These are phyloP conservation scores for Aplochiton taeniatus DNA, from an alignment of 2,797 vertebrate species.

Conservation along the genomic window DNA sequence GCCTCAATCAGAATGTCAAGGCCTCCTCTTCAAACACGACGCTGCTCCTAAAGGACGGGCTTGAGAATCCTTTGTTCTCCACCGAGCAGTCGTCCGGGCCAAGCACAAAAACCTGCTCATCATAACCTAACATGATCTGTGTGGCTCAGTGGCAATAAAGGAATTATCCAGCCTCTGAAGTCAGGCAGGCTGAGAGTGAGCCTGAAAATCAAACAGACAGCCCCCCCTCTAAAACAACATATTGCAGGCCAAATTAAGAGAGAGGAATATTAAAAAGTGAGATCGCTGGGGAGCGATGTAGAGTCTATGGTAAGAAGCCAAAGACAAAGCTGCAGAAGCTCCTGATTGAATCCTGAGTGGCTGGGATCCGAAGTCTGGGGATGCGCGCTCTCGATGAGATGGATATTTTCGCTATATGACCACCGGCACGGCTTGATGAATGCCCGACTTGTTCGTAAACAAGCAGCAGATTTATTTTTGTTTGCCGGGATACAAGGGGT, in stretches of 20 bases:
- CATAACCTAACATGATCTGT: constrained; percentile 6
- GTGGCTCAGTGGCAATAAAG: constrained; percentile 17
- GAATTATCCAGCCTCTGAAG: constrained; percentile 13
- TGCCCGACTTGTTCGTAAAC: constrained; percentile 60
- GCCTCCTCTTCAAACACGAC: neutral
- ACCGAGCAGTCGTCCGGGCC: neutral
- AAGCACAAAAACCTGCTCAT: neutral
- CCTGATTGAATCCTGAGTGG: constrained; percentile 42
- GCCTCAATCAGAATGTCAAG: constrained; percentile 5
- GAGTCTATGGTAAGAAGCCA: constrained; percentile 13
- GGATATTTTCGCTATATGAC: constrained; percentile 40
- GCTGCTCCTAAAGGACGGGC: too few relatives aligned
- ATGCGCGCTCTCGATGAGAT: constrained; percentile 45
- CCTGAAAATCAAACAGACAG: constrained; percentile 7
- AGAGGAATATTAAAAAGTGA: constrained; percentile 19
- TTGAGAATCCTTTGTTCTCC: constrained; percentile 1
- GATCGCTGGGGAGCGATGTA: constrained; percentile 5
- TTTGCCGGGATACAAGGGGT: constrained; percentile 46
- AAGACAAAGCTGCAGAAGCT: constrained; percentile 26
- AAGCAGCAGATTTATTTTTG: constrained; percentile 54
- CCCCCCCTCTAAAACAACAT: constrained; percentile 4
- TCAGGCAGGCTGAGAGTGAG: constrained; percentile 10
- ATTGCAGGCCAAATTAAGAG: constrained; percentile 15
- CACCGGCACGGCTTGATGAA: constrained; percentile 48
- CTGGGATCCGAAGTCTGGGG: constrained; percentile 35